Evolutionary conservation across 2,888 invertebrate species (phyloP).

Genomic region (Cataglyphis livida): DNA sequence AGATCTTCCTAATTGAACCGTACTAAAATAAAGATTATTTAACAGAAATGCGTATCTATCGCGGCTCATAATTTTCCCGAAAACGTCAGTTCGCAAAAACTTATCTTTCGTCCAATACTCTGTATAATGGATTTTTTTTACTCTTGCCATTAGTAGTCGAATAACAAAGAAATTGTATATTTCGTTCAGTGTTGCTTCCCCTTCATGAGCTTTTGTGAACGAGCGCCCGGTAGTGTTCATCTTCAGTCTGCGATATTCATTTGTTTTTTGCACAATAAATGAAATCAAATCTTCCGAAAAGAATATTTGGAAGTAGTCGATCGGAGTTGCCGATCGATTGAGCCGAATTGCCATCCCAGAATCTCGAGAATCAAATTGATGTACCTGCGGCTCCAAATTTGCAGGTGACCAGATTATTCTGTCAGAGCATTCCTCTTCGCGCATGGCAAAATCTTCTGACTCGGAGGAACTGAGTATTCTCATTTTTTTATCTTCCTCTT

Average conservation of each 20-base stretch:
- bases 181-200: constrained; percentile 31
- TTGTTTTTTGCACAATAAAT: constrained; percentile 52
- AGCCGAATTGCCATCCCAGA: constrained; percentile 31
- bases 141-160: constrained; percentile 36
- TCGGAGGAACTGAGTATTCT: constrained; percentile 54
- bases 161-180: constrained; percentile 54
- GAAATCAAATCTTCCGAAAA: constrained; percentile 46
- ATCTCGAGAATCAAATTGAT: constrained; percentile 48
- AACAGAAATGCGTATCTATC: constrained; percentile 50
- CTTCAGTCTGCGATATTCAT: constrained; percentile 38
- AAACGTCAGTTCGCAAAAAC: constrained; percentile 49
- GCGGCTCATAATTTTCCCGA: constrained; percentile 40
- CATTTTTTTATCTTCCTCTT: constrained; percentile 49
- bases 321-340: constrained; percentile 39
- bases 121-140: constrained; percentile 43
- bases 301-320: constrained; percentile 52
- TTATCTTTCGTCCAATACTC: constrained; percentile 50
- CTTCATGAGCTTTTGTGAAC: constrained; percentile 50
- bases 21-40: constrained; percentile 6
- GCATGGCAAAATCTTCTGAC: constrained; percentile 43
- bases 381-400: constrained; percentile 52
- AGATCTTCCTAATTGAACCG: too few species aligned
- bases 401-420: constrained; percentile 39
- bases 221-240: constrained; percentile 37
- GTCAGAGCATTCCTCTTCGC: neutral